A percentile compares a stretch with the other conserved stretches of the same genome.
These are phyloP conservation scores for Blastomussa wellsi DNA, from an alignment of 92 coral and sea anemone genomes.

Conservation along the genomic window DNA sequence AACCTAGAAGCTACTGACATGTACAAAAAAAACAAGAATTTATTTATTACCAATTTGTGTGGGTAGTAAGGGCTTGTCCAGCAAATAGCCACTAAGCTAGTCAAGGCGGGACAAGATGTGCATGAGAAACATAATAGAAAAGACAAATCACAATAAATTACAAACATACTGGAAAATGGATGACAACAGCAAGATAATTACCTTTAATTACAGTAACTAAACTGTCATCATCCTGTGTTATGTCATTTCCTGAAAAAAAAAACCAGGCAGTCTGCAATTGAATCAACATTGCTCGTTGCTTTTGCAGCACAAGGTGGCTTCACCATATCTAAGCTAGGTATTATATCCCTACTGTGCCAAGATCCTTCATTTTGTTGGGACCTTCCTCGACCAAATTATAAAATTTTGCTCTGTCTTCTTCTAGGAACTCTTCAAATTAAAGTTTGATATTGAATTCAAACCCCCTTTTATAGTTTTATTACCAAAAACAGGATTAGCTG, in stretches of 20 bases:
- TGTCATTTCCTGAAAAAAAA: background rate
- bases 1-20: too few species aligned
- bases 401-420: background rate
- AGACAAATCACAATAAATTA: too few species aligned
- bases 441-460: too few species aligned
- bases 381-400: background rate
- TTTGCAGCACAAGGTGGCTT: background rate
- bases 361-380: background rate
- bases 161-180: too few species aligned
- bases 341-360: background rate
- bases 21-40: too few species aligned
- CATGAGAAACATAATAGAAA: too few species aligned
- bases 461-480: too few species aligned
- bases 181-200: background rate
- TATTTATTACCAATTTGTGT: too few species aligned
- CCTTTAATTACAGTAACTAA: slow-evolving; percentile 31
- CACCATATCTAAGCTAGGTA: background rate
- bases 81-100: too few species aligned
- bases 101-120: too few species aligned
- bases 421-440: background rate
- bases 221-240: slow-evolving; percentile 1
- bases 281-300: background rate
- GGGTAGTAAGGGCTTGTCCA: too few species aligned
- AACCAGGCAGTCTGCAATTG: background rate
- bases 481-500: background rate